phyloP scores from a whole-genome alignment of 2,797 vertebrate species.

The Carapus acus region DNA sequence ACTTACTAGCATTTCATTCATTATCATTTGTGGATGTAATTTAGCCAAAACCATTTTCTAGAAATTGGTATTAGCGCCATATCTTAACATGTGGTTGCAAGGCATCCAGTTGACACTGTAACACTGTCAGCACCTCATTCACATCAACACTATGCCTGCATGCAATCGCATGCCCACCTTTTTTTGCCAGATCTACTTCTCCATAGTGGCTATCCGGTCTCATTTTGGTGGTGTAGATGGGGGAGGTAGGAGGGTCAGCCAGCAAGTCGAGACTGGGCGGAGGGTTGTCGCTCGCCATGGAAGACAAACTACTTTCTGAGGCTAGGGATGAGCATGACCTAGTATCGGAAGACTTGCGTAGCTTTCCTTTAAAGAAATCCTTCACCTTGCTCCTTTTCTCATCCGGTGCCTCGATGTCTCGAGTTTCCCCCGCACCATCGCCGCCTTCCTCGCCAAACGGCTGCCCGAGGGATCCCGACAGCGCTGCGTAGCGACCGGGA shows the following conservation, averaged over 20 bases:
- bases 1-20: no score
- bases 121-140: no score
- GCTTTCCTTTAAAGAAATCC: constrained; percentile 85
- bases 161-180: constrained; percentile 57
- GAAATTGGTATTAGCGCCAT: no score
- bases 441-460: constrained; percentile 54
- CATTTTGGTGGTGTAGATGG: constrained; percentile 82
- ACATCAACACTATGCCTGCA: neutral
- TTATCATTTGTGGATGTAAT: no score
- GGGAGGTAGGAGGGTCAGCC: constrained; percentile 73
- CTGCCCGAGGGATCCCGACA: constrained; percentile 69
- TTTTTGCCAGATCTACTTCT: constrained; percentile 70
- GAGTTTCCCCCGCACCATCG: constrained; percentile 48
- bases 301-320: constrained; percentile 86
- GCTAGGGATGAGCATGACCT: constrained; percentile 88
- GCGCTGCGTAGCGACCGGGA: constrained; percentile 78
- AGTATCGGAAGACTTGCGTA: constrained; percentile 84
- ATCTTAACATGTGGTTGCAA: no score
- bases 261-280: constrained; percentile 69
- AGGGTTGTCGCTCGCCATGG: constrained; percentile 78
- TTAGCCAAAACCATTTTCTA: no score
- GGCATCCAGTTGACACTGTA: no score
- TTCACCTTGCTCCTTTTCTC: constrained; percentile 85
- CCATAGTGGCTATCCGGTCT: constrained; percentile 73
- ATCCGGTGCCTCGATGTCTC: constrained; percentile 60